phyloP scores from a whole-genome alignment of 2,888 invertebrate species.

The Phengaris arion region DNA sequence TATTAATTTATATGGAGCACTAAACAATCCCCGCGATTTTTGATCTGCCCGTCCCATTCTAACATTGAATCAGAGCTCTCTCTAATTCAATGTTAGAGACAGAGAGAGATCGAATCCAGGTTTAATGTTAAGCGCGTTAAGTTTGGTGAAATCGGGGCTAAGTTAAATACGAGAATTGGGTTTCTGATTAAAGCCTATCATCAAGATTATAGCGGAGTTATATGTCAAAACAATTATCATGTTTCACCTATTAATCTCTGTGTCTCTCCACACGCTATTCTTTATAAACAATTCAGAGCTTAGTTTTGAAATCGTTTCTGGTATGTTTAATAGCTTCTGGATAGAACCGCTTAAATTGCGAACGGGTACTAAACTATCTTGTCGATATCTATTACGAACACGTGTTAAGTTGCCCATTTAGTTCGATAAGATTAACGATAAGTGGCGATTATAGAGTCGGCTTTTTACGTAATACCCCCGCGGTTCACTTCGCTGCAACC shows the following conservation, averaged over 20 bases:
- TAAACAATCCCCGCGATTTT: too few species aligned
- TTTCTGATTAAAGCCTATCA: too few species aligned
- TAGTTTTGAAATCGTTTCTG: too few species aligned
- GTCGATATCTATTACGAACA: conserved; percentile 15
- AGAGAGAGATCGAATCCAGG: too few species aligned
- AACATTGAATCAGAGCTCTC: too few species aligned
- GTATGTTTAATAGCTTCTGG: background rate
- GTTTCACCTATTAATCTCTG: background rate
- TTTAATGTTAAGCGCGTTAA: too few species aligned
- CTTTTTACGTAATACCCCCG: background rate
- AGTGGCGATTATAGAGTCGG: conserved; percentile 16
- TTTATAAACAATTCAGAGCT: background rate
- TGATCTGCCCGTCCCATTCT: too few species aligned
- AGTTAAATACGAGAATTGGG: too few species aligned
- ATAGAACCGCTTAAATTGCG: background rate
- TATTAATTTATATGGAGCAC: too few species aligned
- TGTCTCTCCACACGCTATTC: background rate
- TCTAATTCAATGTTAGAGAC: too few species aligned
- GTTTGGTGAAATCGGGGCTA: too few species aligned
- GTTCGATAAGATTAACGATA: conserved; percentile 15
- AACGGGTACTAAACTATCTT: background rate
- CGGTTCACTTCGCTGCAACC: conserved; percentile 54
- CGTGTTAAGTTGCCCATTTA: conserved; percentile 17
- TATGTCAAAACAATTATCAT: background rate
- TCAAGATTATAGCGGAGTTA: background rate